phyloP scores from a whole-genome alignment of 2,113 vertebrate species.

The Gymnocephalus cernua region DNA sequence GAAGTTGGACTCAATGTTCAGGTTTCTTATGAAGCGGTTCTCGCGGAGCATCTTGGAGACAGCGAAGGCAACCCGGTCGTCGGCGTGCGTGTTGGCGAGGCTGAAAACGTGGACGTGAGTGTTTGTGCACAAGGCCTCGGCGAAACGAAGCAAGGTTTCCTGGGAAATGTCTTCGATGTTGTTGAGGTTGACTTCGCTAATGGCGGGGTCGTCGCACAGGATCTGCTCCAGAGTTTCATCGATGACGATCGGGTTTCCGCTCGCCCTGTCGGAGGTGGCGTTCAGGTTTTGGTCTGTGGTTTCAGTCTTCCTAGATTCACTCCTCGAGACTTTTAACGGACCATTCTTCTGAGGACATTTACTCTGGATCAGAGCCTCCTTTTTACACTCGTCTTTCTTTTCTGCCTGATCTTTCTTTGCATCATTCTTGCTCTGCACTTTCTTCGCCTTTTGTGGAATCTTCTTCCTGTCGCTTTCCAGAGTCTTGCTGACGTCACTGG shows the following conservation, averaged over 20 bases:
- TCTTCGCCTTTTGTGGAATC: slow-evolving; percentile 47
- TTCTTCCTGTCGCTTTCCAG: slow-evolving; percentile 81
- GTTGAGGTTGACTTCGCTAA: slow-evolving; percentile 90
- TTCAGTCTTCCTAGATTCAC: slow-evolving; percentile 65
- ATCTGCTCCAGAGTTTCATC: slow-evolving; percentile 89
- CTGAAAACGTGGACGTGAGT: slow-evolving; percentile 87
- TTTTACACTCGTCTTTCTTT: slow-evolving; percentile 48
- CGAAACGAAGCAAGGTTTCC: slow-evolving; percentile 87
- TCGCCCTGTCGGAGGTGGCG: slow-evolving; percentile 74
- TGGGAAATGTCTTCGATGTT: slow-evolving; percentile 91
- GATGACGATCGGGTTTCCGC: slow-evolving; percentile 88
- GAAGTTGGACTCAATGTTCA: slow-evolving; percentile 93
- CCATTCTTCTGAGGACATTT: slow-evolving; percentile 63
- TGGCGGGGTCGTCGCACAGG: slow-evolving; percentile 82
- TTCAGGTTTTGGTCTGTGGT: slow-evolving; percentile 50
- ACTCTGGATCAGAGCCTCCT: slow-evolving; percentile 41
- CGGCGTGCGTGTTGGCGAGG: slow-evolving; percentile 90
- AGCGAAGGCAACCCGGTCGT: slow-evolving; percentile 87
- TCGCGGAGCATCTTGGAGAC: slow-evolving; percentile 89
- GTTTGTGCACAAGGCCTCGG: slow-evolving; percentile 88
- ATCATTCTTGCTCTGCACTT: slow-evolving; percentile 21
- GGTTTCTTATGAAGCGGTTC: slow-evolving; percentile 85
- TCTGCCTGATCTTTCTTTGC: slow-evolving; percentile 71
- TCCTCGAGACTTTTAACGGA: slow-evolving; percentile 64
- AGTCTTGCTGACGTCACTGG: slow-evolving; percentile 83